Percentiles rank a stretch among this genome's conserved stretches.
Conservation (phyloP, 2,888 invertebrate genomes). For the Drosophila anceps region DNA sequence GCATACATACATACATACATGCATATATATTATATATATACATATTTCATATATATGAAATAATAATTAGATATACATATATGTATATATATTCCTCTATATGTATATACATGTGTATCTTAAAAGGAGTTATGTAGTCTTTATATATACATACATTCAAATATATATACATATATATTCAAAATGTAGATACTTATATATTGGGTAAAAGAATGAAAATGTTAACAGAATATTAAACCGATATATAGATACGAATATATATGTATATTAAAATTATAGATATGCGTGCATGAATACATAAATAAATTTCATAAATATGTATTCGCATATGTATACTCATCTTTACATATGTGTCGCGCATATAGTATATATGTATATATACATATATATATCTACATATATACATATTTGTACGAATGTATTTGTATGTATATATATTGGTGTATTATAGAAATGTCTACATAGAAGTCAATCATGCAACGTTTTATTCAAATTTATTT, state of each 20-base stretch:
- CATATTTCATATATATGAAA: not conserved
- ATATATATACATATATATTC: slow-evolving; percentile 1
- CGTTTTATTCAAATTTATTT: slow-evolving; percentile 50
- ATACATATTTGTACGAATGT: slow-evolving; percentile 18
- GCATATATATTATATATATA: not conserved
- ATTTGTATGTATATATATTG: slow-evolving; percentile 3
- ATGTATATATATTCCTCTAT: not conserved
- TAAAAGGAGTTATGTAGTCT: slow-evolving; percentile 9
- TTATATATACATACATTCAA: slow-evolving; percentile 15
- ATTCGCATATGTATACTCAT: slow-evolving; percentile 34
- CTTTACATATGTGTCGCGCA: slow-evolving; percentile 32
- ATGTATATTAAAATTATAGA: slow-evolving; percentile 34
- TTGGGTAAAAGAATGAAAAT: not conserved
- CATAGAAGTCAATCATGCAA: slow-evolving; percentile 51
- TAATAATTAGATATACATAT: not conserved
- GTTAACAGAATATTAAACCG: slow-evolving; percentile 3
- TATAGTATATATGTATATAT: slow-evolving; percentile 22
- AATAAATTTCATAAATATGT: slow-evolving; percentile 49
- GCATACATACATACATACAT: not conserved
- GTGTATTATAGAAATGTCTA: slow-evolving; percentile 19
- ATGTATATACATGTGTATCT: not conserved
- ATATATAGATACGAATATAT: not conserved
- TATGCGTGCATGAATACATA: slow-evolving; percentile 48
- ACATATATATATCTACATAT: slow-evolving; percentile 28
- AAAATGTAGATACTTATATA: not conserved